Base-by-base conservation (phyloP, 1,140 invertebrate species). In the Leptestheria dahalacensis region DNA sequence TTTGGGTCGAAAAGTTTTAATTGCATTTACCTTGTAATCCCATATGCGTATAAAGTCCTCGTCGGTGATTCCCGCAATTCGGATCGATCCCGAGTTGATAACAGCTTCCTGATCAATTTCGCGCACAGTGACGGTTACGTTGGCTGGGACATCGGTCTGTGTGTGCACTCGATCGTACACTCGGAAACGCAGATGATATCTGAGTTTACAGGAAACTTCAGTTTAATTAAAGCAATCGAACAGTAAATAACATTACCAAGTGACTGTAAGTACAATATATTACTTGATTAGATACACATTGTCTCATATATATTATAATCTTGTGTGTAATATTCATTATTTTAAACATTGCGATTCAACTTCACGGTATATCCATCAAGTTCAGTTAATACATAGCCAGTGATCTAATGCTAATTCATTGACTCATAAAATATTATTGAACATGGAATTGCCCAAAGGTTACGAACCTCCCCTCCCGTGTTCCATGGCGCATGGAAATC, bases 51-150 rank as follows among this genome's bases (percentile, higher is more conserved):
- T 89, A 68, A 97, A 97, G 68, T 97, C 89, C 73, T 97, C 92
- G 68, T 94, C 92, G 1, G 88, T 88, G 68, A 95, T 90, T n/a
- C 92, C 93, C 3, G 87, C 82, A 67, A 97, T 82, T 62, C 93
- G 76, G 50, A 97, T 82, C 0, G 93, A 97, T 6, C 93, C 94
- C 1, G 93, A 95, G 72, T 95, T 97, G 0, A 88, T 77, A 1
- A 98, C 89, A 9, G 94, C 92, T 65, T 97, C 92, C 68, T 95
- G 88, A 1, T 91, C 86, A 65, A 98, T 92, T 70, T 91, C 89
- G 70, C 90, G 84, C 0, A 97, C 88, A 1, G 82, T 89, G 0
- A 97, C 90, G 0, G 87, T 90, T 0, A 97, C 91, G 71, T 94
- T 94, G 1, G 91, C 90, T 1, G 84, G 84, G 1, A 93, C 85